Conservation (phyloP, 2,797 vertebrate species). For the Sebastes steindachneri region DNA sequence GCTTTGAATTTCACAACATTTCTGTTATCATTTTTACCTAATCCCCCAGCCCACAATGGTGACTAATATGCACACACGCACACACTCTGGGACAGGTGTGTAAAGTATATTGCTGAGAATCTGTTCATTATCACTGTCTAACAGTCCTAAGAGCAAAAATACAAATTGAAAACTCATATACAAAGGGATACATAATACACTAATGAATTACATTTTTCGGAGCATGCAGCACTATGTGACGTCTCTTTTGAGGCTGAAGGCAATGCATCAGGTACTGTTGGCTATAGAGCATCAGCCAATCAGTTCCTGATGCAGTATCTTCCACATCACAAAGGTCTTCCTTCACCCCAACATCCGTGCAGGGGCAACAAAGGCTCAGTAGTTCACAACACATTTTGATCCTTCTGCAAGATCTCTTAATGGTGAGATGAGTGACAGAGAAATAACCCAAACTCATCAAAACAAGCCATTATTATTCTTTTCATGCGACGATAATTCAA, state of each 20-base stretch:
- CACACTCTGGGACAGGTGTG: neutral
- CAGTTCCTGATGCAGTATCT: slow-evolving; percentile 99
- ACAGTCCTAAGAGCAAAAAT: neutral
- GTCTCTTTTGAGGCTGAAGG: slow-evolving; percentile 93
- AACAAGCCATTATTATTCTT: slow-evolving; percentile 64
- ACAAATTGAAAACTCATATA: neutral
- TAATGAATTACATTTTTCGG: neutral
- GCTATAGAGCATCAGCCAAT: slow-evolving; percentile 91
- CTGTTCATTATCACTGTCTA: slow-evolving; percentile 4
- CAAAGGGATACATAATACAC: neutral
- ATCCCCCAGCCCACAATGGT: slow-evolving; percentile 37
- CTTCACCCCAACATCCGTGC: slow-evolving; percentile 29
- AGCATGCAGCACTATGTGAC: slow-evolving; percentile 11
- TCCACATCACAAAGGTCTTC: slow-evolving; percentile 92
- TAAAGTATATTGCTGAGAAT: neutral
- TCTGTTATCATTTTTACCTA: slow-evolving; percentile 41
- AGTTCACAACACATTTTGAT: slow-evolving; percentile 16
- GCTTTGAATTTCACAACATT: slow-evolving; percentile 48
- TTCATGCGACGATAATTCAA: slow-evolving; percentile 62
- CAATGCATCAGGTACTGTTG: slow-evolving; percentile 99
- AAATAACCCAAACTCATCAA: slow-evolving; percentile 40
- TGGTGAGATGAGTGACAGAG: slow-evolving; percentile 10
- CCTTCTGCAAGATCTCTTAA: neutral
- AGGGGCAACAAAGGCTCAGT: slow-evolving; percentile 7
- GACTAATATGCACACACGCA: slow-evolving; percentile 14